Evolutionary conservation across 2,113 vertebrate genomes (phyloP).

Genomic region (Cardinalis cardinalis): DNA sequence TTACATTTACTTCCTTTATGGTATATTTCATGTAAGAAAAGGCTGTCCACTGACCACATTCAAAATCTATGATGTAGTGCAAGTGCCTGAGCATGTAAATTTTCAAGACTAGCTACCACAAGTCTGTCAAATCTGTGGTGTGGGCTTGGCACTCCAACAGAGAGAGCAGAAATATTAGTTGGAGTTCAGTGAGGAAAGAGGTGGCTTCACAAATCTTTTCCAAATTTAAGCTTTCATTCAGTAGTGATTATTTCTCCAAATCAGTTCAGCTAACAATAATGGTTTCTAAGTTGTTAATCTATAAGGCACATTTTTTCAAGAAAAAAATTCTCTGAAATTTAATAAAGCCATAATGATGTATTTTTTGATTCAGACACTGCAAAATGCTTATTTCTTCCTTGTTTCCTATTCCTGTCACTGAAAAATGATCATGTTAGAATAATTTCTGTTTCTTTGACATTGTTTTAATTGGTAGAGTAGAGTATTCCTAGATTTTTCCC

Average conservation of each 20-base stretch:
- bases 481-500: background rate
- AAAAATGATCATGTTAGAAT: background rate
- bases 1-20: background rate
- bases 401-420: background rate
- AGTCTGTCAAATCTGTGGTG: background rate
- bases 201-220: background rate
- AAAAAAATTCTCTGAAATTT: background rate
- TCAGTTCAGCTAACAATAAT: background rate
- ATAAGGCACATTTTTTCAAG: background rate
- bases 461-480: background rate
- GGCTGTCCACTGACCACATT: fast-evolving
- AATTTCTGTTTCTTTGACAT: background rate
- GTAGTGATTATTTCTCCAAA: background rate
- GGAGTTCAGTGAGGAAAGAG: background rate
- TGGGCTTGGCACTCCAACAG: background rate
- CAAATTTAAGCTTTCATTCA: background rate
- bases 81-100: background rate
- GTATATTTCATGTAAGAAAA: background rate
- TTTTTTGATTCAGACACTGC: background rate
- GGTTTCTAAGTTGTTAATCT: background rate
- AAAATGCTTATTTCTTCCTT: background rate
- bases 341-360: background rate
- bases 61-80: background rate
- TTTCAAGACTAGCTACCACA: background rate
- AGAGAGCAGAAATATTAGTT: background rate